A percentile compares a stretch with the other conserved stretches of the same genome.
Conservation (phyloP, 2,888 invertebrate species). For the Drosophila mulleri region DNA sequence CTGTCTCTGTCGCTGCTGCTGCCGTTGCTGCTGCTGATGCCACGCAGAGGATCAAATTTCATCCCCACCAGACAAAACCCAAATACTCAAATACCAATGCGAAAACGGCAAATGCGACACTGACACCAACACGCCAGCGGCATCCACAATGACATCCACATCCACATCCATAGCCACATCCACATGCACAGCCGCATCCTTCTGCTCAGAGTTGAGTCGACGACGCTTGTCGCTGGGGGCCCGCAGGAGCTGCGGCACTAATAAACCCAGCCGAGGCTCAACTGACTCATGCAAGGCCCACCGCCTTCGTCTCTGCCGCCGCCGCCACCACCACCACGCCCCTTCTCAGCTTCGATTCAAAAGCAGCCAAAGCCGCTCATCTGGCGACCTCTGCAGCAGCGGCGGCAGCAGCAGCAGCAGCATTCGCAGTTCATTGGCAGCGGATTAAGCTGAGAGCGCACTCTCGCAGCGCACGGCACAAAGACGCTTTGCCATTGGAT, state of each 20-base stretch:
- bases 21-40: constrained; percentile 36
- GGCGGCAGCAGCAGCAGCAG: constrained; percentile 35
- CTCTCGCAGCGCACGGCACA: constrained; percentile 63
- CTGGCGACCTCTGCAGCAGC: constrained; percentile 64
- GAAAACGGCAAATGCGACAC: constrained; percentile 48
- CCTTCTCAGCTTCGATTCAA: constrained; percentile 37
- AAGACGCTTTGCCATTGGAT: constrained; percentile 77
- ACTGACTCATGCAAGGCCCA: constrained; percentile 37
- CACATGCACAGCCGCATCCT: constrained; percentile 52
- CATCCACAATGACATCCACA: constrained; percentile 13
- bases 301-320: neutral
- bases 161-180: constrained; percentile 11
- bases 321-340: constrained; percentile 6
- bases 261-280: constrained; percentile 57
- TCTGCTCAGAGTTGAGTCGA: constrained; percentile 54
- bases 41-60: constrained; percentile 82
- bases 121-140: constrained; percentile 39
- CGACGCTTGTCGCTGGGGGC: constrained; percentile 21
- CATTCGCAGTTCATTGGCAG: constrained; percentile 82
- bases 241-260: constrained; percentile 48
- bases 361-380: constrained; percentile 72
- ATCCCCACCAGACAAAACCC: constrained; percentile 82
- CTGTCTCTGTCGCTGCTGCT: constrained; percentile 28
- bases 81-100: constrained; percentile 79
- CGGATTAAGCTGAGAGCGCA: constrained; percentile 78